Percentiles rank a stretch among this genome's conserved stretches.
phyloP scores from a whole-genome alignment of 2,888 invertebrate genomes.

The Eutolmus rufibarbis region DNA sequence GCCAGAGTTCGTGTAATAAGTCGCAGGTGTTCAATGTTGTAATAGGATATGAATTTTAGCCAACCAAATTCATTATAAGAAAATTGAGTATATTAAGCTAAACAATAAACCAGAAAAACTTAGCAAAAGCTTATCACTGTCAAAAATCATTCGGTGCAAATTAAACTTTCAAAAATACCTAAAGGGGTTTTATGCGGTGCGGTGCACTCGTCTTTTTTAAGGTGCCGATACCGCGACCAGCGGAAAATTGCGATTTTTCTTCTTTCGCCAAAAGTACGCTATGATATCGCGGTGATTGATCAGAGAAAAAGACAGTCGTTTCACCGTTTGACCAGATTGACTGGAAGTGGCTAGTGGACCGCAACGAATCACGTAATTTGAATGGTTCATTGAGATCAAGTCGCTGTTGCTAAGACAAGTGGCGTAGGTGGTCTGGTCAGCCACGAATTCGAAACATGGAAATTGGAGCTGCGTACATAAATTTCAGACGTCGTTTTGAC shows the following conservation, averaged over 20 bases:
- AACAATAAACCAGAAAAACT: neutral
- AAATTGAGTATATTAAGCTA: neutral
- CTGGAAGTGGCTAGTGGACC: slow-evolving; percentile 6
- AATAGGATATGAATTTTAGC: neutral
- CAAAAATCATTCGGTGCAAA: neutral
- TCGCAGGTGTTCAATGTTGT: neutral
- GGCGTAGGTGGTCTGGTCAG: slow-evolving; percentile 31
- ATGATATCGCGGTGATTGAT: slow-evolving; percentile 21
- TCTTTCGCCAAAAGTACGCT: neutral
- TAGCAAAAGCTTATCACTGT: neutral
- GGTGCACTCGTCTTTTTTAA: neutral
- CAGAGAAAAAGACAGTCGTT: neutral
- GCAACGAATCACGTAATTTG: slow-evolving; percentile 31
- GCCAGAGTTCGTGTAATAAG: too few species aligned
- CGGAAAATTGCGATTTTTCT: neutral
- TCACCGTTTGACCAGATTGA: slow-evolving; percentile 3
- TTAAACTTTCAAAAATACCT: neutral
- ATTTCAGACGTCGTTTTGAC: slow-evolving; percentile 23
- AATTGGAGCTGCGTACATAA: neutral
- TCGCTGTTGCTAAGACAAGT: neutral
- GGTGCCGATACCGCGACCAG: neutral
- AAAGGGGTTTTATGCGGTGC: neutral
- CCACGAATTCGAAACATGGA: slow-evolving; percentile 2
- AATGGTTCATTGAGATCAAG: slow-evolving; percentile 25
- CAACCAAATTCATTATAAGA: neutral